Base-by-base conservation (phyloP, 2,888 invertebrate species). In the Ectemnius continuus region DNA sequence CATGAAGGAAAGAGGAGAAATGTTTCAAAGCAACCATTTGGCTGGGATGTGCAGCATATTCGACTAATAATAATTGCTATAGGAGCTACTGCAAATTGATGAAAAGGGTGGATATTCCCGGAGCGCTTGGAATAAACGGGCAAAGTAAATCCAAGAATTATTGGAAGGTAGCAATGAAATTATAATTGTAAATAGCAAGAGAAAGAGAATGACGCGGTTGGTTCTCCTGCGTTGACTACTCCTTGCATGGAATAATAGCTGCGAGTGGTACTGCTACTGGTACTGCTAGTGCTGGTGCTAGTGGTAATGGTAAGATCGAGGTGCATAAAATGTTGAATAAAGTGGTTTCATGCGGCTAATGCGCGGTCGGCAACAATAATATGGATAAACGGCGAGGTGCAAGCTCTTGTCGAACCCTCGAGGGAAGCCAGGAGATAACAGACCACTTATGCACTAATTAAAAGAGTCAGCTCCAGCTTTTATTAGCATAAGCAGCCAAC, bases 251-350 rank as follows among this genome's bases (percentile, higher is more conserved):
- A 36, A 36, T 36, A 36, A 36, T 58, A 6, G 13, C n/a, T n/a
- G 16, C 36, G 16, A 45, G 60, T 28, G 36, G 60, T 59, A 13
- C 5, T 26, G 6, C 26, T 56, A 5, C n/a, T 28, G 36, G 60
- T 59, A 13, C 5, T 26, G 6, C 26, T 56, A 5, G n/a, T n/a
- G n/a, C n/a, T n/a, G n/a, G 64, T n/a, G 56, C 28, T 28, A 28
- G 23, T 45, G 45, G 67, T 70, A n/a, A 64, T 69, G 26, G 69
- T 59, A 69, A 20, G 60, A 36, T 52, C 66, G 52, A 52, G 16
- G 60, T 45, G 46, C 52, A 52, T 52, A 52, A 52, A 52, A 52
- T 52, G 16, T 52, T 52, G 14, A 14, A 52, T 52, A 52, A 52
- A 52, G 16, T 52, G 36, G 36, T 36, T 36, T 36, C 36, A 14